Evolutionary conservation across 2,113 vertebrate species (phyloP), one percentile per base, ranked within the genome.

Genomic region (Chionodraco myersi): DNA sequence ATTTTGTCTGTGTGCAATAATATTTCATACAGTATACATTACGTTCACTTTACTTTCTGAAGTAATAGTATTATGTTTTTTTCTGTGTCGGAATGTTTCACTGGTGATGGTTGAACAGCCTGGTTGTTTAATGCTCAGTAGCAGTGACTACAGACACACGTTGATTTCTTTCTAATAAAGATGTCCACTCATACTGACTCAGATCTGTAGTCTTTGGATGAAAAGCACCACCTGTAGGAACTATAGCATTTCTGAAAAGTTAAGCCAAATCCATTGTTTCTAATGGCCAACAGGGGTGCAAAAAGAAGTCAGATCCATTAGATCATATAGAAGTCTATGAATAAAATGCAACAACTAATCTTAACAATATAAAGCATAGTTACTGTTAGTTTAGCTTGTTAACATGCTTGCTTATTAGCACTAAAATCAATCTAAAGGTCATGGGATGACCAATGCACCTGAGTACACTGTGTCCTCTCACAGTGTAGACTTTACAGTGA

Each of bases 151-250:
- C 3, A 26, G 36, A 65, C 58, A 62, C 14, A 53, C 12, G 47
- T 45, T 54, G 7, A 65, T 60, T 41, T 63, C 23, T 74, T 71
- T 69, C 49, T 64, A 90, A 82, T 88, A 87, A 85, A 88, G 51
- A 30, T 47, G 1, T 80, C 8, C 72, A 41, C 45, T 75, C 58
- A 69, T 61, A 30, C 21, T 70, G 61, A 64, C 44, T 48, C 49
- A 48, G 47, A 69, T 72, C 15, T 76, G 49, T 6, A 13, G 18
- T 69, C n/a, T 36, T 23, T 2, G n/a, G 1, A 51, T 18, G 4
- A 54, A 56, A 52, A 52, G 10, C 52, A 10, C 4, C 15, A 30
- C 7, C 44, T 16, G 8, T 56, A 13, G 23, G 6, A 34, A 18
- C 30, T 10, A 60, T 30, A 59, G 36, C 36, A 41, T 41, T 41